Base-by-base conservation (phyloP, 2,797 vertebrate genomes). In the Brotula barbata region DNA sequence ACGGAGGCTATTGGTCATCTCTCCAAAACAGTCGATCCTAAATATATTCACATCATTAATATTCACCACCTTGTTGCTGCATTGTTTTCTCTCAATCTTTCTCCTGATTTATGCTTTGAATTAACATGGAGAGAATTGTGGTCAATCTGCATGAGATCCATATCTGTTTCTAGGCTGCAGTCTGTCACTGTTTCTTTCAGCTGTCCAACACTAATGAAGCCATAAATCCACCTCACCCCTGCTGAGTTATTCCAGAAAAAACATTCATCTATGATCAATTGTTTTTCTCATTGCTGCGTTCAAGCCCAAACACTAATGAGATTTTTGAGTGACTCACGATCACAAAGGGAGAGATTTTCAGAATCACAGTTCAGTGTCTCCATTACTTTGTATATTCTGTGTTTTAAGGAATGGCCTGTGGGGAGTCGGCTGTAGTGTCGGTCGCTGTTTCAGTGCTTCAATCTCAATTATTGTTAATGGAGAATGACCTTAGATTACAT, bases 161-260 rank as follows among this genome's bases (percentile, higher is more conserved):
- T 15, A 58, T 64, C 43, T 53, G 33, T 63, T 25, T 53, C 15
- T 25, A 21, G 2, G 14, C 11, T 0, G 0, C 25, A 25, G 41
- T 23, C 21, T 45, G 52, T 50, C 46, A 57, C 23, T 43, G 22
- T 22, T 31, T 19, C 33, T 50, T 22, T 58, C 14, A 34, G 22
- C 33, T 43, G 57, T 70, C 21, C 41, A 58, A 64, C 55, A 54
- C 55, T 64, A 77, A 78, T 71, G 58, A 83, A 69, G 51, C 28
- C 13, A 52, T 74, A 61, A 74, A 84, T 79, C 62, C 34, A 48
- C 37, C 31, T 14, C 7, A 16, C 6, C 23, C n/a, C 36, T 22
- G 46, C n/a, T 62, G 42, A 34, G 25, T 28, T 45, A 53, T 22
- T 66, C 22, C 48, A 37, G 39, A 25, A 25, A 51, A 68, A 47